Percentiles rank a stretch among this genome's conserved stretches.
phyloP scores from a whole-genome alignment of 2,888 invertebrate genomes.

The Chloroclysta siterata region DNA sequence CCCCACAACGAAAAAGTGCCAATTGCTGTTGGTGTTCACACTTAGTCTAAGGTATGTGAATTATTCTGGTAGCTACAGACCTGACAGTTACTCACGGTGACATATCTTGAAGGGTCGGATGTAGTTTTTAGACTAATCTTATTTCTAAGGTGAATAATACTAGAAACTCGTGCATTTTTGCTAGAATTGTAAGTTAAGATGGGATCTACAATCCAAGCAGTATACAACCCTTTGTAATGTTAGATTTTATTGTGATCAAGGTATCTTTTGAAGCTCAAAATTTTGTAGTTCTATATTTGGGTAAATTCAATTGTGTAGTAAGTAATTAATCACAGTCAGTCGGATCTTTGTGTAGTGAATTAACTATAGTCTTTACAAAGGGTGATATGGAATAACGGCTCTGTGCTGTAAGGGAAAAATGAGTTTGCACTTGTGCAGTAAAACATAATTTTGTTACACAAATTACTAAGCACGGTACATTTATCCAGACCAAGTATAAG shows the following conservation, averaged over 20 bases:
- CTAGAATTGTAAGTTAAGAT: conserved; percentile 29
- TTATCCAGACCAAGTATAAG: conserved; percentile 25
- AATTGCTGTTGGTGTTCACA: conserved; percentile 24
- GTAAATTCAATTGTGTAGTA: conserved; percentile 22
- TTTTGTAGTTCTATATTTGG: conserved; percentile 31
- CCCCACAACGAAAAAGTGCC: conserved; percentile 30
- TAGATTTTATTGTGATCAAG: conserved; percentile 43
- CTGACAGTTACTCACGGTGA: conserved; percentile 56
- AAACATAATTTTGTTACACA: conserved; percentile 4
- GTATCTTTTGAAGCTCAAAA: conserved; percentile 36
- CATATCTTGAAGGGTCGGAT: conserved; percentile 67
- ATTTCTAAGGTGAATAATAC: conserved; percentile 27
- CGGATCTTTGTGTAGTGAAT: conserved; percentile 2
- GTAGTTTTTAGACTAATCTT: conserved; percentile 54
- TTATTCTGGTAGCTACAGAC: conserved; percentile 51
- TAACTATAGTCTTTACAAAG: conserved; percentile 35
- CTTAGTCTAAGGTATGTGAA: conserved; percentile 66
- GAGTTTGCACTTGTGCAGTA: conserved; percentile 18
- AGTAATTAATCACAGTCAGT: neutral
- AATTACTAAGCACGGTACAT: conserved; percentile 26
- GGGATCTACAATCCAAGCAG: conserved; percentile 24
- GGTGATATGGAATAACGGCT: conserved; percentile 15
- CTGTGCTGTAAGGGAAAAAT: conserved; percentile 13
- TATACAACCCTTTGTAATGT: conserved; percentile 32
- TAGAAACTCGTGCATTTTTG: conserved; percentile 34